phyloP scores from a whole-genome alignment of 30 jellyfish, hydroid and myxozoan genomes.

The Catostylus mosaicus region DNA sequence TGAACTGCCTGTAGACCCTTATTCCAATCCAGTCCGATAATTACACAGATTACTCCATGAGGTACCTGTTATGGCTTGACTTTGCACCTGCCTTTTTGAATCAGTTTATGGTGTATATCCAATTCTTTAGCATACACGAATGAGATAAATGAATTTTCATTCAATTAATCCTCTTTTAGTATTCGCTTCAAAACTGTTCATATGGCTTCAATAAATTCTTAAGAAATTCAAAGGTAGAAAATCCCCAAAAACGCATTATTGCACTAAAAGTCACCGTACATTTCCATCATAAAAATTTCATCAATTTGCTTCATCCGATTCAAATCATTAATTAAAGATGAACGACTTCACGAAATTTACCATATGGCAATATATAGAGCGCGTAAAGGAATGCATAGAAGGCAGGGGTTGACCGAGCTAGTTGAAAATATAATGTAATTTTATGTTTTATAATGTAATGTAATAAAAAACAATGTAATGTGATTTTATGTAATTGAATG shows the following conservation, averaged over 20 bases:
- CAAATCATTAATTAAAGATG: background rate
- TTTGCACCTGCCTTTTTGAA: background rate
- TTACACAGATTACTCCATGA: background rate
- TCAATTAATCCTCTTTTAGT: background rate
- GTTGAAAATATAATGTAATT: too few relatives aligned
- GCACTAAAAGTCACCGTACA: background rate
- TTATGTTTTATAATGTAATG: too few relatives aligned
- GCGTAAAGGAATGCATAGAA: too few relatives aligned
- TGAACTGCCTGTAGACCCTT: background rate
- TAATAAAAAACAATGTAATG: too few relatives aligned
- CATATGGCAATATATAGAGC: too few relatives aligned
- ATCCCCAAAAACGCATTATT: background rate
- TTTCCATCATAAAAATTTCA: background rate
- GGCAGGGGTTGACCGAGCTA: too few relatives aligned
- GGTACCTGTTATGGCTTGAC: slow-evolving; percentile 2
- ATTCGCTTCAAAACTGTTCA: background rate
- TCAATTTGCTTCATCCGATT: background rate
- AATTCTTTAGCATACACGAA: background rate
- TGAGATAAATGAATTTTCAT: background rate
- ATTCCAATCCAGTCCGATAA: background rate
- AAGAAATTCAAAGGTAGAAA: background rate
- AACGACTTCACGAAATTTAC: background rate
- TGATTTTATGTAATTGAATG: too few relatives aligned
- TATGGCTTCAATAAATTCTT: background rate
- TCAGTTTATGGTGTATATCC: background rate